Evolutionary conservation across 1,140 invertebrate genomes (phyloP), one percentile per base, ranked within the genome.

Genomic region (Drosophila orosa): DNA sequence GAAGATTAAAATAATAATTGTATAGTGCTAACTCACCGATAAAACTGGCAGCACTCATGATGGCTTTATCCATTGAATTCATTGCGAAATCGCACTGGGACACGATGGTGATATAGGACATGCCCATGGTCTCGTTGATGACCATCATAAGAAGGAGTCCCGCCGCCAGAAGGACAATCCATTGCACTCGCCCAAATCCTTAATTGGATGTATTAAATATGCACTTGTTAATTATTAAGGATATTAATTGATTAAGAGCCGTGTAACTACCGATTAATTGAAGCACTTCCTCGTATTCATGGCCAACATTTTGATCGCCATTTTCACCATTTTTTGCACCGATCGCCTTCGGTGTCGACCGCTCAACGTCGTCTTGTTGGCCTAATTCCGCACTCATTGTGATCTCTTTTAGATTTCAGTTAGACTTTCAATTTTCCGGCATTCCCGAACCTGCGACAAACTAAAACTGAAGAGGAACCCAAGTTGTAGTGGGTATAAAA

Each of bases 41-140:
- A 66, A 92, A 92, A 57, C 86, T 82, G 24, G 90, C 74, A 22
- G 90, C 75, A 82, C 90, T 79, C 87, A 91, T 80, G 50, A 90
- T 48, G 58, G 87, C 66, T 75, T 92, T 91, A 80, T 93, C 67
- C 77, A 83, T 50, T 19, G 91, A 91, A 22, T 74, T 90, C 13
- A 91, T 80, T 47, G 78, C 50, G 22, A 93, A 90, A 65, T 93
- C 93, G 55, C 92, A 93, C 62, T 92, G 90, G 5, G 92, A 87
- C 8, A 91, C 87, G 22, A 92, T 91, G 1, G 91, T 85, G 17
- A 92, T 89, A 4, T 90, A 91, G 2, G 80, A 91, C 85, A 92
- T 90, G 10, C 86, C 83, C 77, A 92, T 92, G 12, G 91, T 87
- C 57, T 92, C 91, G 56, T 90, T 91, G 24, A 92, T 85, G 13